These are phyloP conservation scores for Echiichthys vipera DNA, from an alignment of 2,797 vertebrate species.

Conservation along the genomic window DNA sequence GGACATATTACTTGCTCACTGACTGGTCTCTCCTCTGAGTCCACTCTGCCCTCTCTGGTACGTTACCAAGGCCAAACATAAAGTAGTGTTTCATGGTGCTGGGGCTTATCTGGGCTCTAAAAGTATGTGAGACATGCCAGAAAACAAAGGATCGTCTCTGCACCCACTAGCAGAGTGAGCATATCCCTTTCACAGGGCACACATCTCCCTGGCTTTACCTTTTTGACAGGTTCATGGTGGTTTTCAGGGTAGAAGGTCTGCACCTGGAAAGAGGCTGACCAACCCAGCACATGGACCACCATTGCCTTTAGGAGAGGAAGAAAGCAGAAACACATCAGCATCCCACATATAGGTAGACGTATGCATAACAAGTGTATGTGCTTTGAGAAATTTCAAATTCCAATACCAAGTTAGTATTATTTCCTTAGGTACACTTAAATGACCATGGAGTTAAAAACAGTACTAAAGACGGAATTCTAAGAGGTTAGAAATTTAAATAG, in stretches of 20 bases:
- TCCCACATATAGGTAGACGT: neutral
- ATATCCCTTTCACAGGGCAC: slow-evolving; percentile 95
- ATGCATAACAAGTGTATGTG: neutral
- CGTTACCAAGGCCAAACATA: slow-evolving; percentile 89
- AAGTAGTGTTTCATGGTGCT: slow-evolving; percentile 91
- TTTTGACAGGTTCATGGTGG: slow-evolving; percentile 88
- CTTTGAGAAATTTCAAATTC: neutral
- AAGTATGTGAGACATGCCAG: slow-evolving; percentile 97
- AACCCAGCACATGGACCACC: slow-evolving; percentile 65
- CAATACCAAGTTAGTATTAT: neutral
- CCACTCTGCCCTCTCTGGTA: slow-evolving; percentile 85
- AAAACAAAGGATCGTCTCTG: slow-evolving; percentile 95
- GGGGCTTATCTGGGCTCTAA: slow-evolving; percentile 92
- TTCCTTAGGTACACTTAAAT: neutral
- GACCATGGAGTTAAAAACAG: neutral
- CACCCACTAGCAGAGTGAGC: slow-evolving; percentile 86
- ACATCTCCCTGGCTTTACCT: slow-evolving; percentile 92
- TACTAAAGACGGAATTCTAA: neutral
- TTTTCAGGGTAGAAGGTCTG: slow-evolving; percentile 79
- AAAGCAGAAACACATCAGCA: slow-evolving; percentile 72
- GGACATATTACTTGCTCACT: slow-evolving; percentile 87
- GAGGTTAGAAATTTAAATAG: neutral
- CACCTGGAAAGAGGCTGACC: slow-evolving; percentile 83
- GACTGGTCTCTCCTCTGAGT: slow-evolving; percentile 84
- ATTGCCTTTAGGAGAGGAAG: slow-evolving; percentile 22